Evolutionary conservation across 2,888 invertebrate genomes (phyloP).

Genomic region (Cinara cedri): DNA sequence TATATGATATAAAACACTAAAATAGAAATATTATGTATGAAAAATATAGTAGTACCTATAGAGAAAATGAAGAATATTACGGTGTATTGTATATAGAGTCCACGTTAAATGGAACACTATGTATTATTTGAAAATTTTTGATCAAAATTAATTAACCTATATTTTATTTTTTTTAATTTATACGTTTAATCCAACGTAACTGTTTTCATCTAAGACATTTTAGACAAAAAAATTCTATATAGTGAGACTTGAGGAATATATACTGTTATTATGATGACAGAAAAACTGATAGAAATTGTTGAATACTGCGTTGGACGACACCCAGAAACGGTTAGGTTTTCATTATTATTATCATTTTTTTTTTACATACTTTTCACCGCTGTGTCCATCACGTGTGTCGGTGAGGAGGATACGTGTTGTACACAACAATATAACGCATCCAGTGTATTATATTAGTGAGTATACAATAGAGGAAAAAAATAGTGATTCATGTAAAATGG

Average conservation of each 20-base stretch:
- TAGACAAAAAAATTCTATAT: background rate
- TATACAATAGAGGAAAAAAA: conserved; percentile 31
- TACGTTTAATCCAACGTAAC: background rate
- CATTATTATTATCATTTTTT: background rate
- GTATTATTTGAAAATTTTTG: too few relatives aligned
- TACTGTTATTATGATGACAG: background rate
- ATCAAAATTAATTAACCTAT: too few relatives aligned
- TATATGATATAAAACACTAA: too few relatives aligned
- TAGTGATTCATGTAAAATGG: conserved; percentile 18
- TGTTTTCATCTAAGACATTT: conserved; percentile 8
- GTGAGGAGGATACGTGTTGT: background rate
- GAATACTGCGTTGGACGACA: background rate
- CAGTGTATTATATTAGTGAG: conserved; percentile 9
- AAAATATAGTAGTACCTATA: too few relatives aligned
- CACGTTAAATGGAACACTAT: too few relatives aligned
- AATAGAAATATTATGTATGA: too few relatives aligned
- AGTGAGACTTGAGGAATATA: too few relatives aligned
- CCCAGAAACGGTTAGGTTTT: conserved; percentile 2
- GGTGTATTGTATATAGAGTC: too few relatives aligned
- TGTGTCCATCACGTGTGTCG: background rate
- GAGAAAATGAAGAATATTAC: too few relatives aligned
- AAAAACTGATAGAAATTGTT: conserved; percentile 16
- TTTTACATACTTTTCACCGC: background rate
- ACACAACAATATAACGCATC: conserved; percentile 20
- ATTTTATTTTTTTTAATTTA: too few relatives aligned